A percentile compares a stretch with the other conserved stretches of the same genome.
Evolutionary conservation across 2,888 invertebrate species (phyloP).

Genomic region (Drosophila cognata): DNA sequence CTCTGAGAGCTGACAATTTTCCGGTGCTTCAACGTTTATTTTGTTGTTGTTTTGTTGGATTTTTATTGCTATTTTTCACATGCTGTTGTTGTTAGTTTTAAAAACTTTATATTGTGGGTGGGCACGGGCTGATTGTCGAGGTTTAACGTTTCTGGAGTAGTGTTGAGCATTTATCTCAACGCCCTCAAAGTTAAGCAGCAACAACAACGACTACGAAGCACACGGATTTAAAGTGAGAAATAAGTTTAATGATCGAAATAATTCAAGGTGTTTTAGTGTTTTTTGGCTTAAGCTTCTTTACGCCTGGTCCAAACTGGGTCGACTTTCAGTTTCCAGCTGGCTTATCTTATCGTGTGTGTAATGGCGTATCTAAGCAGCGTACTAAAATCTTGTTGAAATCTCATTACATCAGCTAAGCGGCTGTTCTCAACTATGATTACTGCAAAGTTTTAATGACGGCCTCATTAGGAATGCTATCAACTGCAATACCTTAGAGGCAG

Average conservation of each 20-base stretch:
- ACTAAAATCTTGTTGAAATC: not conserved
- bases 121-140: slow-evolving; percentile 60
- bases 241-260: slow-evolving; percentile 76
- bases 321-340: slow-evolving; percentile 48
- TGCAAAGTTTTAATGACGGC: slow-evolving; percentile 8
- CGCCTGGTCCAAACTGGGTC: slow-evolving; percentile 33
- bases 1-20: slow-evolving; percentile 68
- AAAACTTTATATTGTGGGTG: slow-evolving; percentile 59
- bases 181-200: slow-evolving; percentile 45
- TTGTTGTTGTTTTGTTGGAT: slow-evolving; percentile 45
- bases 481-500: not conserved
- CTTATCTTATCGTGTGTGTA: not conserved
- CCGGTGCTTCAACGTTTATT: slow-evolving; percentile 62
- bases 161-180: slow-evolving; percentile 68
- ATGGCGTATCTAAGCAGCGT: slow-evolving; percentile 7
- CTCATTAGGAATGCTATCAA: not conserved
- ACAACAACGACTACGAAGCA: slow-evolving; percentile 26
- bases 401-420: slow-evolving; percentile 1
- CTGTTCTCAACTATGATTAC: not conserved
- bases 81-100: slow-evolving; percentile 60
- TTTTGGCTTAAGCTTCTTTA: slow-evolving; percentile 50
- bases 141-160: slow-evolving; percentile 54
- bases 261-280: slow-evolving; percentile 54
- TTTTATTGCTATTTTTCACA: slow-evolving; percentile 62
- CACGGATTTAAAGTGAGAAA: slow-evolving; percentile 67